phyloP scores from a whole-genome alignment of 2,113 vertebrate genomes.

The Illadopsis cleaveri region DNA sequence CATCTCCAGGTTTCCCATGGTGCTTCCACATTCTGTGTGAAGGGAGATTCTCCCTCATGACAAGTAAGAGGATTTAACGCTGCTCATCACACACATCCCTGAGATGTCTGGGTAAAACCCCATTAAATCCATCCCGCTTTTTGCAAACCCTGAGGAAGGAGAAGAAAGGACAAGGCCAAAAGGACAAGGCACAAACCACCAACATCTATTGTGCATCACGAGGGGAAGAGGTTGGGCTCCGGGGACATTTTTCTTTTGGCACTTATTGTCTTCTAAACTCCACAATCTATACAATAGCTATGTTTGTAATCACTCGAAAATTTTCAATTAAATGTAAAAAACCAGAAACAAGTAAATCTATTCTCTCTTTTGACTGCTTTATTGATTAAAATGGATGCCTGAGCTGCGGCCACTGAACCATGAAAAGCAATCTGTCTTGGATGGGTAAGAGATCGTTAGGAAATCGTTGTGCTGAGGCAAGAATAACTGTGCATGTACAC shows the following conservation, averaged over 20 bases:
- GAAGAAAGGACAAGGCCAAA: neutral
- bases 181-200: neutral
- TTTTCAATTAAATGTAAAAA: slow-evolving; percentile 81
- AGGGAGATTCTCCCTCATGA: neutral
- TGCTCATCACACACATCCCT: neutral
- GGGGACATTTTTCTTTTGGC: neutral
- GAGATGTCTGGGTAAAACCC: neutral
- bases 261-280: slow-evolving; percentile 54
- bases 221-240: neutral
- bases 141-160: neutral
- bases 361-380: slow-evolving; percentile 80
- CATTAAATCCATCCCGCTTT: neutral
- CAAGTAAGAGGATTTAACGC: neutral
- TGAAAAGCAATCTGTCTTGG: slow-evolving; percentile 83
- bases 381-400: slow-evolving; percentile 83
- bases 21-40: neutral
- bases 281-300: slow-evolving; percentile 54
- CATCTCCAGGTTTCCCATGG: neutral
- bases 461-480: slow-evolving; percentile 72
- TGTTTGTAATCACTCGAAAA: slow-evolving; percentile 75
- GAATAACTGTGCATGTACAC: slow-evolving; percentile 61
- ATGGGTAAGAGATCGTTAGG: slow-evolving; percentile 80
- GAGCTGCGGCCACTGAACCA: slow-evolving; percentile 72
- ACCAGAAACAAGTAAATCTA: slow-evolving; percentile 79
- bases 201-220: neutral